phyloP scores from a whole-genome alignment of 2,888 invertebrate species.

The Agonum fuliginosum region DNA sequence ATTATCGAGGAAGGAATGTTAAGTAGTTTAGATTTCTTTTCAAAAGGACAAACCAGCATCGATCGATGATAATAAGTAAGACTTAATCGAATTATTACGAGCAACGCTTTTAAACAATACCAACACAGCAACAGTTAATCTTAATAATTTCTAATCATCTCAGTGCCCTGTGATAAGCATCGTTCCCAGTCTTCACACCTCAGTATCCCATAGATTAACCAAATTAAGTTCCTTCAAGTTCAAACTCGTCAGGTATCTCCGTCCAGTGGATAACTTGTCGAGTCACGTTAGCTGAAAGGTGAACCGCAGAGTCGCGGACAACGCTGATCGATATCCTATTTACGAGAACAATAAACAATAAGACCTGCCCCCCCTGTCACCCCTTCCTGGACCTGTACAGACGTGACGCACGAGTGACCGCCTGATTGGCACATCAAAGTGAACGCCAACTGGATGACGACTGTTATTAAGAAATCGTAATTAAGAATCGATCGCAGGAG shows the following conservation, averaged over 20 bases:
- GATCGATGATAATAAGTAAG: too few species aligned
- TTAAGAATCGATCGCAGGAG: constrained; percentile 65
- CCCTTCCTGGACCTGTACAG: too few species aligned
- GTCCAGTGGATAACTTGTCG: background rate
- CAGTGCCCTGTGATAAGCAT: too few species aligned
- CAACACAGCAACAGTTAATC: too few species aligned
- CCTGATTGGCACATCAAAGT: constrained; percentile 69
- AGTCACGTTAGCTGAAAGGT: constrained; percentile 52
- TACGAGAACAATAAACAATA: constrained; percentile 70
- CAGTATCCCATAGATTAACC: background rate
- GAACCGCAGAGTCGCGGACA: background rate
- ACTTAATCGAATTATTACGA: too few species aligned
- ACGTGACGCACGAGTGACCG: constrained; percentile 70
- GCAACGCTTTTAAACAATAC: too few species aligned
- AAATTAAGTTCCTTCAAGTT: too few species aligned
- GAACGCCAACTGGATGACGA: constrained; percentile 65
- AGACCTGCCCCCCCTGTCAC: constrained; percentile 45
- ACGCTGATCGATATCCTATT: constrained; percentile 59
- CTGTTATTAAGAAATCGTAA: constrained; percentile 67
- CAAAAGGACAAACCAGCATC: too few species aligned
- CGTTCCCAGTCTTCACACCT: constrained; percentile 4
- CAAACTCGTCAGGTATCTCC: too few species aligned
- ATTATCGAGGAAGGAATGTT: too few species aligned
- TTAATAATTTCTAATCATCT: too few species aligned
- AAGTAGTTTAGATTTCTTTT: too few species aligned